Base-by-base conservation (phyloP, 92 coral and sea anemone species). In the Porites divaricata region DNA sequence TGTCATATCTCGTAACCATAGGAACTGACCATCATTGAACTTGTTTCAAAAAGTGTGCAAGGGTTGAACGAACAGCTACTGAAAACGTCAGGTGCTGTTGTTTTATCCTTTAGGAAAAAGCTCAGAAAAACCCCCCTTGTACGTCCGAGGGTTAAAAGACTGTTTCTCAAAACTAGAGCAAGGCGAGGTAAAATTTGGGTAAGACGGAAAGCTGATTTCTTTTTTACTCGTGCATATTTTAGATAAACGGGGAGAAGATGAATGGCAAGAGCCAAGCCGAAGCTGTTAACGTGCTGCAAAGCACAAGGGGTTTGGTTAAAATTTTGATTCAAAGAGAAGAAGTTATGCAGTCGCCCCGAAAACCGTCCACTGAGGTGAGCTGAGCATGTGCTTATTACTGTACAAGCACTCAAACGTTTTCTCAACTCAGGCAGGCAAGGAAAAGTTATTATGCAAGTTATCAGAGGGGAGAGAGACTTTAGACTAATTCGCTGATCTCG, bases 181-280 rank as follows among this genome's bases (percentile, higher is more conserved):
- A 54, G 17, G 16, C 5, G 3, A 54, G 16, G 4, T 54, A 15
- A 54, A 54, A 54, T 12, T 0, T 54, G 10, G 59, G 59, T 54
- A 12, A 54, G 12, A 11, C 16, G 59, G 59, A 54, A 54, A 3
- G 65, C 65, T 61, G 17, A 61, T 61, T 17, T n/a, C 14, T 41
- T 24, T n/a, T 45, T 53, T 16, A 8, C 28, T n/a, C 63, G 7
- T 17, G 7, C 72, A 54, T 76, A 5, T 76, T 53, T 20, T 75
- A 96, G 99, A 98, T 97, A 50, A 91, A 97, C 83, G 98, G 91
- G 5, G 81, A 85, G 25, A 92, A 92, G 78, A 93, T 97, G 97
- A 83, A 79, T 25, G 98, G 99, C 14, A 97, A 97, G 86, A 92
- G 93, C 19, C 99, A 97, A 72, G 93, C 93, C 15, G 98, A 97